phyloP scores from a whole-genome alignment of 35 echinoderm and acorn worm genomes.

The Patiria miniata region DNA sequence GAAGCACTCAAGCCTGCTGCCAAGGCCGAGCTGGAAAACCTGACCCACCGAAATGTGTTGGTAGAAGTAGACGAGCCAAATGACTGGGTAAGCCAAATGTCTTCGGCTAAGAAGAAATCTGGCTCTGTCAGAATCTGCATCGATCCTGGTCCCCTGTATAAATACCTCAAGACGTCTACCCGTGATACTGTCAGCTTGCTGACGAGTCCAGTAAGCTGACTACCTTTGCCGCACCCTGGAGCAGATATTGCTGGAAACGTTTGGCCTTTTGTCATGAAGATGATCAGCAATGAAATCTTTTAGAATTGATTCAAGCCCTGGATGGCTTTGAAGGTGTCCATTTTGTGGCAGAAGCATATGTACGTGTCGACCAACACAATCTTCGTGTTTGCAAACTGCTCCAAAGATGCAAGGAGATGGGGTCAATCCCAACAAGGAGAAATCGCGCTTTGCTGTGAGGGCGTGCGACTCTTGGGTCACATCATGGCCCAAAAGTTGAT shows the following conservation, averaged over 20 bases:
- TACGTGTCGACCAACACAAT: slow-evolving; percentile 36
- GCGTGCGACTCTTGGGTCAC: neutral
- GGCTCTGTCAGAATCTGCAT: too few relatives aligned
- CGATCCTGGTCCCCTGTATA: slow-evolving; percentile 55
- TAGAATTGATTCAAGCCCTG: neutral
- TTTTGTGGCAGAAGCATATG: slow-evolving; percentile 34
- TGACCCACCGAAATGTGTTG: neutral
- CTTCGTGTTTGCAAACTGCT: slow-evolving; percentile 21
- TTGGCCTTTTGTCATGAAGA: slow-evolving; percentile 35
- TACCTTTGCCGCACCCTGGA: too few relatives aligned
- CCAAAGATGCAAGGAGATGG: slow-evolving; percentile 20
- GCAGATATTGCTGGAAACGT: slow-evolving; percentile 42
- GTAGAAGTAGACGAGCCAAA: neutral
- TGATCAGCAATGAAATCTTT: neutral
- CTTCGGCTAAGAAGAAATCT: too few relatives aligned
- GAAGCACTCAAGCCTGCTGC: too few relatives aligned
- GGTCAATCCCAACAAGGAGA: neutral
- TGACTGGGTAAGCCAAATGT: slow-evolving; percentile 45
- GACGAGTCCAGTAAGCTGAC: slow-evolving; percentile 40
- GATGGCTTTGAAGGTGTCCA: slow-evolving; percentile 27
- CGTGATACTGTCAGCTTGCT: slow-evolving; percentile 6
- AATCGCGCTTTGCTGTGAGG: neutral
- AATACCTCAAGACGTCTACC: slow-evolving; percentile 24
- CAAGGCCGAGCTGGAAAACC: slow-evolving; percentile 25
- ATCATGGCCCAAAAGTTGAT: slow-evolving; percentile 17